Base-by-base conservation (phyloP, 2,113 vertebrate species). In the Petroica traversi region DNA sequence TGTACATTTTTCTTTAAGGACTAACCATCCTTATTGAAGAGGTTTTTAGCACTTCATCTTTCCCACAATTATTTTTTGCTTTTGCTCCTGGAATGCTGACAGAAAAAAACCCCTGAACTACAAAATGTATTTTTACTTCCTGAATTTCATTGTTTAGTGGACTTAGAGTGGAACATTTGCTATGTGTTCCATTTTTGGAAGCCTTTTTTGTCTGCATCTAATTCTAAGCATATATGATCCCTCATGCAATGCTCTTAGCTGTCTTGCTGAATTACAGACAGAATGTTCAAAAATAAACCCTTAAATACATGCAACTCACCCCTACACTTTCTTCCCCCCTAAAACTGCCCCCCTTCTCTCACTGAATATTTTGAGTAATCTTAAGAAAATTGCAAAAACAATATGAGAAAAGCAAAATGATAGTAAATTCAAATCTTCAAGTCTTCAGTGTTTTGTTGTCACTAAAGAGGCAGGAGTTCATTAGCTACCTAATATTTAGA, bases 21-120 rank as follows among this genome's bases (percentile, higher is more conserved):
- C 52, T 63, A 78, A 81, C 63, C 7, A 71, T 36, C 9, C 40
- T 49, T 85, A 95, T 92, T 92, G 85, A 96, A 91, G 82, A 92
- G 46, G 81, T 26, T 97, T 97, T 97, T 95, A 93, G 83, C 71
- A 71, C 33, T 66, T 51, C 25, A 49, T 97, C 69, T 92, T 97
- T 89, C 76, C 63, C 68, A 45, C 14, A 61, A 23, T 95, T 92
- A 87, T 67, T 95, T 63, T 97, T 97, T 97, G 85, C 80, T 94
- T 88, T 88, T 93, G 81, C 62, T 95, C 66, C 69, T 95, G 93
- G 84, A 86, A 95, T 90, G 26, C 61, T 92, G 59, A 55, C 77
- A 97, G 91, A 63, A 95, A 93, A 86, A 85, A 77, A 83, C 5
- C 29, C 14, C 29, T 49, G 38, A 96, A 85, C 77, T 62, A 57